phyloP scores from a whole-genome alignment of 2,888 invertebrate species.

The Phortica magna region DNA sequence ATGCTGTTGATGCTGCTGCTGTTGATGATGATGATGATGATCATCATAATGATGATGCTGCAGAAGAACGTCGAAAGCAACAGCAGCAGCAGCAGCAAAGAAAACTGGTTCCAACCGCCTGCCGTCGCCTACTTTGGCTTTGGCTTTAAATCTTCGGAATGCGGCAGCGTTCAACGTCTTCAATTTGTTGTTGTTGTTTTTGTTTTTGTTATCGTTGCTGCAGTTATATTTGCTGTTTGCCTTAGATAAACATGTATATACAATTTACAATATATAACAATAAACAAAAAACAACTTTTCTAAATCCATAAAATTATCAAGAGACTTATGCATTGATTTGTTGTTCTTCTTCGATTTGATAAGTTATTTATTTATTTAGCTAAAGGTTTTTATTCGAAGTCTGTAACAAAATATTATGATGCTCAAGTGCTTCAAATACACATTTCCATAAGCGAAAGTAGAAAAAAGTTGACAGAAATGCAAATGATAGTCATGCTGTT shows the following conservation, averaged over 20 bases:
- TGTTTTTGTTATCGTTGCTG: neutral
- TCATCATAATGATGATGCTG: neutral
- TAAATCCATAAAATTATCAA: neutral
- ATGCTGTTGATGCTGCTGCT: no score
- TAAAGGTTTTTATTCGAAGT: no score
- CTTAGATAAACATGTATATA: neutral
- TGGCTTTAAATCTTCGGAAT: slow-evolving; percentile 49
- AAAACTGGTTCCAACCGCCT: slow-evolving; percentile 30
- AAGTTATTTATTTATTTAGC: neutral
- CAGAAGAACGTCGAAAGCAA: slow-evolving; percentile 31
- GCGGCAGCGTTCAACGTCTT: slow-evolving; percentile 62
- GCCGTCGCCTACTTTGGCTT: slow-evolving; percentile 25
- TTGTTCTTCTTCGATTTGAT: neutral
- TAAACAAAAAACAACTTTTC: neutral
- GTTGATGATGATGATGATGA: neutral
- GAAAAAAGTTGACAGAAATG: no score
- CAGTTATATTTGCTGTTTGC: neutral
- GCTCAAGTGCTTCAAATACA: no score
- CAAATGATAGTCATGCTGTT: no score
- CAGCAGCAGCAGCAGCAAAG: slow-evolving; percentile 42
- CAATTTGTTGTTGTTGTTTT: neutral
- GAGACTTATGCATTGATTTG: neutral
- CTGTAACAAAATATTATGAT: no score
- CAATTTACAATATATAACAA: neutral
- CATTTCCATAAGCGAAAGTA: no score